Evolutionary conservation across 2,888 invertebrate species (phyloP).

Genomic region (Drosophila leonis): DNA sequence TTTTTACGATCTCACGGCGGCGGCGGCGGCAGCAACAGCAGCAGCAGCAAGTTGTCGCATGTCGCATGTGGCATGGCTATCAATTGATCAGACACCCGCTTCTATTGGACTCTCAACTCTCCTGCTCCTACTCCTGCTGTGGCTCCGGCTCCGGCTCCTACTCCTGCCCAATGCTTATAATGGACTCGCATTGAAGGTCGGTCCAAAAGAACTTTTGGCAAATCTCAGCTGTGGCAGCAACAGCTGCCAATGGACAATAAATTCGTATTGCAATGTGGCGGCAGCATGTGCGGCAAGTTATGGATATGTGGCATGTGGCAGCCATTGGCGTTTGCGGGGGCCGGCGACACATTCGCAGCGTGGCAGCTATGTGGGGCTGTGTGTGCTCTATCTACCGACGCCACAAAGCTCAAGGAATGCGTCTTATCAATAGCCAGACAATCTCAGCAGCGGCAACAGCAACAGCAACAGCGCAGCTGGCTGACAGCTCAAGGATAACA

Average conservation of each 20-base stretch:
- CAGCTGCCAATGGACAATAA: conserved; percentile 59
- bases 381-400: conserved; percentile 38
- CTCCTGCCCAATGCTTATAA: conserved; percentile 12
- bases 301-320: conserved; percentile 46
- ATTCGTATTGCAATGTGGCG: conserved; percentile 41
- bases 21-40: background rate
- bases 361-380: conserved; percentile 19
- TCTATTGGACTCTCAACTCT: background rate
- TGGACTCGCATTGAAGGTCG: conserved; percentile 28
- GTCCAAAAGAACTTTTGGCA: conserved; percentile 23
- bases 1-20: conserved; percentile 21
- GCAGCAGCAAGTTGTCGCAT: conserved; percentile 30
- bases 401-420: conserved; percentile 67
- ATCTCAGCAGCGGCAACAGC: conserved; percentile 41
- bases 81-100: conserved; percentile 35
- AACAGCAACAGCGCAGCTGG: conserved; percentile 28
- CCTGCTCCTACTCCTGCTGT: background rate
- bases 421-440: conserved; percentile 69
- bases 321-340: conserved; percentile 1
- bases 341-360: background rate
- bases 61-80: conserved; percentile 32
- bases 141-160: background rate
- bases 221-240: conserved; percentile 18
- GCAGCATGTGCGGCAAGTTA: conserved; percentile 50
- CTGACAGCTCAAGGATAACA: conserved; percentile 75